These are phyloP conservation scores for Falcaria lacertinaria DNA, from an alignment of 2,888 invertebrate species.

Conservation along the genomic window DNA sequence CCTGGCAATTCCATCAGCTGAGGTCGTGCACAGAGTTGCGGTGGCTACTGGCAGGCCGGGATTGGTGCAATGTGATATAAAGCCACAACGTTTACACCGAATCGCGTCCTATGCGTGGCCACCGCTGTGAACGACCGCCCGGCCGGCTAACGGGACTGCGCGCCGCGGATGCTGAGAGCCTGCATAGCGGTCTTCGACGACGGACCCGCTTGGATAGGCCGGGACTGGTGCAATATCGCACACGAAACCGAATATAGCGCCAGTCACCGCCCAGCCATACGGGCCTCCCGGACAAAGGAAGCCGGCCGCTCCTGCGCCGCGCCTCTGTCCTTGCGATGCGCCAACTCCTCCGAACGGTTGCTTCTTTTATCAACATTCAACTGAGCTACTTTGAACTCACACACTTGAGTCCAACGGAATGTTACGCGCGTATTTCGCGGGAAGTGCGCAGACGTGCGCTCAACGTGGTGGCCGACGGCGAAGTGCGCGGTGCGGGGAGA, in stretches of 20 bases:
- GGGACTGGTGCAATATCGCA: conserved; percentile 80
- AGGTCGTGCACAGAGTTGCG: conserved; percentile 31
- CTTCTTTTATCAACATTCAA: conserved; percentile 30
- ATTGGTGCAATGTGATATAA: conserved; percentile 78
- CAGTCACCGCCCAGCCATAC: conserved; percentile 76
- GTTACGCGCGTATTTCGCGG: conserved; percentile 51
- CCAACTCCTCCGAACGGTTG: conserved; percentile 25
- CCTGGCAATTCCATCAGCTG: conserved; percentile 25
- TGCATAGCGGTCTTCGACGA: conserved; percentile 68
- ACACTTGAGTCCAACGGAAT: conserved; percentile 47
- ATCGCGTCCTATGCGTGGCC: conserved; percentile 78
- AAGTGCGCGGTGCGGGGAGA: conserved; percentile 49
- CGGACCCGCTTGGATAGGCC: conserved; percentile 78
- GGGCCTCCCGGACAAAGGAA: conserved; percentile 70
- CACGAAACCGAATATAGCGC: conserved; percentile 72
- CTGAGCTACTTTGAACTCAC: conserved; percentile 41
- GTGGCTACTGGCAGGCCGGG: conserved; percentile 78
- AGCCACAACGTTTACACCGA: conserved; percentile 75
- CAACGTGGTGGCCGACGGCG: conserved; percentile 48
- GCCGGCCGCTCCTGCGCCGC: conserved; percentile 56
- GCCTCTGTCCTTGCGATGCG: conserved; percentile 34
- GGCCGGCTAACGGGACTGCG: conserved; percentile 74
- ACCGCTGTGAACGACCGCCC: conserved; percentile 74
- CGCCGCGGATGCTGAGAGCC: conserved; percentile 71
- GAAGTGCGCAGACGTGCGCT: conserved; percentile 30